Evolutionary conservation across 2,888 invertebrate species (phyloP), one percentile per base, ranked within the genome.

Genomic region (Tetanocera ferruginea): DNA sequence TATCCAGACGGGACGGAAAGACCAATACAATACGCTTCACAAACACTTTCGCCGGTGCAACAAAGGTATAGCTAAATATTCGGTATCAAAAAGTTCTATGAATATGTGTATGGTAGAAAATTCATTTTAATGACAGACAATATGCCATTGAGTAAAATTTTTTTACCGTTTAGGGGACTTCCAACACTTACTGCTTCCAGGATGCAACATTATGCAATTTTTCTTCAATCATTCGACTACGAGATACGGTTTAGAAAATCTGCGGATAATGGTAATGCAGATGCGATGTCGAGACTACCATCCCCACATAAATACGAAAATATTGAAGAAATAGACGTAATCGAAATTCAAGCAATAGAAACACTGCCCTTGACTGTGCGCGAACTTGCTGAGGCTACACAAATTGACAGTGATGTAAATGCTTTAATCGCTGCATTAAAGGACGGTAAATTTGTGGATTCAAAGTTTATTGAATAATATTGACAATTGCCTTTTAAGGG

Each of bases 21-120:
- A 60, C 89, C 88, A 4, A 86, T 90, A 43, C 83, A 85, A 14
- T 89, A 85, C 82, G 88, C 88, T 5, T 88, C 86, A 3, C 81
- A 81, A 83, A 87, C 82, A 60, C 83, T 85, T 0, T 72, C 49
- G 0, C 28, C 31, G 4, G 75, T 75, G 5, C 81, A 81, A 37
- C 81, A 80, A 34, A 34, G 75, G 14, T 83, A 87, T 3, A 85
- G 85, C 5, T 83, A 89, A 11, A 80, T 88, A 23, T 90, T 83
- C 76, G 88, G 86, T 3, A 83, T 90, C 0, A 83, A 83, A 52
- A 85, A 85, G 79, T 90, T 90, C 80, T 86, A 88, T 76, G 82
- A 86, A 89, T 11, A 79, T 87, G n/a, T 90, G 81, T 75, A 87
- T 84, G 2, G 83, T n/a, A 89, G 3, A 82, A 82, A 52, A 85